Evolutionary conservation across 53 echinoderm and acorn worm genomes (phyloP).

Genomic region (Holothuria leucospilota): DNA sequence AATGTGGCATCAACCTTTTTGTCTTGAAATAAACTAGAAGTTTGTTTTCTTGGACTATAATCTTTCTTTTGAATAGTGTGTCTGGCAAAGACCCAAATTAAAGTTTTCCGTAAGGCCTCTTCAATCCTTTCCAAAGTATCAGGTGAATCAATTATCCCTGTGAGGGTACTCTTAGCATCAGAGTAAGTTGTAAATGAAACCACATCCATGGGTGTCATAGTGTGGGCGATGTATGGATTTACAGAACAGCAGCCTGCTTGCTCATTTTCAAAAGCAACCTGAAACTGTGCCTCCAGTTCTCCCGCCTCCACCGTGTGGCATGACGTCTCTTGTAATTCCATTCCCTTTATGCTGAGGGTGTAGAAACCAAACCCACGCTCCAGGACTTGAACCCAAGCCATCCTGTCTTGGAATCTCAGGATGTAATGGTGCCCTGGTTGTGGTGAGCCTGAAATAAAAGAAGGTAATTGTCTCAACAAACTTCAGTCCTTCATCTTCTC

Average conservation of each 20-base stretch:
- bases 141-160: conserved; percentile 94
- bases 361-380: conserved; percentile 91
- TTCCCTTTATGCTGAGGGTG: conserved; percentile 87
- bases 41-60: conserved; percentile 50
- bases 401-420: conserved; percentile 93
- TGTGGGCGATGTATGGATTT: conserved; percentile 79
- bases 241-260: conserved; percentile 64
- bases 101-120: conserved; percentile 76
- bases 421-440: conserved; percentile 71
- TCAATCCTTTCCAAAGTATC: conserved; percentile 74
- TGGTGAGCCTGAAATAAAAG: conserved; percentile 61
- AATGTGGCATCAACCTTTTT: conserved; percentile 7
- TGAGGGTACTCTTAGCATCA: conserved; percentile 90
- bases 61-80: conserved; percentile 73
- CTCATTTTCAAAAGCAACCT: conserved; percentile 74
- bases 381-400: conserved; percentile 92
- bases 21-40: conserved; percentile 1
- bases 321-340: conserved; percentile 97
- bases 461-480: too few species aligned
- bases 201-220: conserved; percentile 84
- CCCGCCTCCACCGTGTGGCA: conserved; percentile 96
- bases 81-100: conserved; percentile 80
- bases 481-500: too few species aligned
- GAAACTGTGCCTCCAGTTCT: conserved; percentile 85
- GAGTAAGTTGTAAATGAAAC: conserved; percentile 87